phyloP scores from a whole-genome alignment of 2,113 vertebrate species.

The Delphinus delphis region DNA sequence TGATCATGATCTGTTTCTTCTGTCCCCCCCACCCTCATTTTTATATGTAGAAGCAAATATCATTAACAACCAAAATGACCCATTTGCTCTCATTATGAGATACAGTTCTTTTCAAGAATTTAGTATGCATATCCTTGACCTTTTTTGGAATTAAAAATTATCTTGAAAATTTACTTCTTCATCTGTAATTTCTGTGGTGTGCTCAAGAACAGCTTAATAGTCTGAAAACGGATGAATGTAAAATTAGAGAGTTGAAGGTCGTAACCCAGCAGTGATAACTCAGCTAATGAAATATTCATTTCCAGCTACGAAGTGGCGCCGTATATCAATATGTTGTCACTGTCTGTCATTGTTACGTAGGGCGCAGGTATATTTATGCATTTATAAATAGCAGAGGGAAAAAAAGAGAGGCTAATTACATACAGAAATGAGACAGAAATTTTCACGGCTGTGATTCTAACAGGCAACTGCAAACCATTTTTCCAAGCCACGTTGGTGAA shows the following conservation, averaged over 20 bases:
- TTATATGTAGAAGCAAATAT: constrained; percentile 53
- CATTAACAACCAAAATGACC: constrained; percentile 58
- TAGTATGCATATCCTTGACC: constrained; percentile 71
- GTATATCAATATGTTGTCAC: constrained; percentile 84
- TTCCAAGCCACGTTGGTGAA: constrained; percentile 71
- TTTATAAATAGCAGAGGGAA: constrained; percentile 77
- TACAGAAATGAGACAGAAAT: constrained; percentile 50
- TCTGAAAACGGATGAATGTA: constrained; percentile 82
- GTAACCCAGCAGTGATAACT: constrained; percentile 82
- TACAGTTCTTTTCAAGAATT: constrained; percentile 67
- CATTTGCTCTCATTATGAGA: constrained; percentile 59
- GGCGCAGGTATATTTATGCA: constrained; percentile 75
- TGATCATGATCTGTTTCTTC: constrained; percentile 44
- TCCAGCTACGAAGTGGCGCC: constrained; percentile 73
- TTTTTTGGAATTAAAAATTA: constrained; percentile 78
- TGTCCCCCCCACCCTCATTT: background rate
- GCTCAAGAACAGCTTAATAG: constrained; percentile 77
- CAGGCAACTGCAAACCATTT: constrained; percentile 61
- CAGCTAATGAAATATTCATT: constrained; percentile 87
- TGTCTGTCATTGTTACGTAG: constrained; percentile 81
- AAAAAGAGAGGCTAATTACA: constrained; percentile 69
- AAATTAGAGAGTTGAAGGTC: constrained; percentile 84
- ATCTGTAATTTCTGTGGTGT: constrained; percentile 74
- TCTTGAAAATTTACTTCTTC: constrained; percentile 76
- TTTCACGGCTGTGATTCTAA: constrained; percentile 43